Evolutionary conservation across 2,888 invertebrate species (phyloP).

Genomic region (Cyrtodaria siliqua): DNA sequence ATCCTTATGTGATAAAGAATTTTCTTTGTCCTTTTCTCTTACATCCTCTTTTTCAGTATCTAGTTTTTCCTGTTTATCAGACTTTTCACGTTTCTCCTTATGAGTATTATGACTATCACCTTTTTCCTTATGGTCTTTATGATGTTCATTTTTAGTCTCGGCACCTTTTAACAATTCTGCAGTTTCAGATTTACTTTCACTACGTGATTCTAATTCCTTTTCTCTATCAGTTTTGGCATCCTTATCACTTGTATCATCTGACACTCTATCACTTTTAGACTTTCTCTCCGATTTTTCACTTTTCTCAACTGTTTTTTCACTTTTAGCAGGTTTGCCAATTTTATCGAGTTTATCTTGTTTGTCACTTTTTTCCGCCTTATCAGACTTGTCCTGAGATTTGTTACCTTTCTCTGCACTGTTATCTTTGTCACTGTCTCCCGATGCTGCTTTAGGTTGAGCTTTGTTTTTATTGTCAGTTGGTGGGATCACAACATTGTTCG

Average conservation of each 20-base stretch:
- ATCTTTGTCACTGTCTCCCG: conserved; percentile 42
- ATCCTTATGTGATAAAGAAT: conserved; percentile 52
- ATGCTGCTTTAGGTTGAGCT: conserved; percentile 35
- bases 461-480: conserved; percentile 47
- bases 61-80: conserved; percentile 36
- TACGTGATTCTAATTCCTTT: conserved; percentile 36
- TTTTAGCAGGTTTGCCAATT: conserved; percentile 32
- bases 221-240: conserved; percentile 52
- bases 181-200: conserved; percentile 47
- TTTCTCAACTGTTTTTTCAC: conserved; percentile 33
- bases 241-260: conserved; percentile 46
- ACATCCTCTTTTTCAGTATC: conserved; percentile 29
- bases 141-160: conserved; percentile 43
- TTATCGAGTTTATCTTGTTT: conserved; percentile 52
- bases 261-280: conserved; percentile 25
- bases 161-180: conserved; percentile 48
- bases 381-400: conserved; percentile 31
- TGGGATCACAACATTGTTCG: conserved; percentile 43
- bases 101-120: conserved; percentile 45
- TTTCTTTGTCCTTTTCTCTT: conserved; percentile 44
- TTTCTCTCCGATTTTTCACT: conserved; percentile 48
- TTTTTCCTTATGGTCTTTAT: conserved; percentile 40
- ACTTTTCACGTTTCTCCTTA: conserved; percentile 50
- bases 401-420: conserved; percentile 40
- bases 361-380: conserved; percentile 56